A percentile compares a stretch with the other conserved stretches of the same genome.
Evolutionary conservation across 2,113 vertebrate genomes (phyloP).

Genomic region (Poeciliopsis prolifica): DNA sequence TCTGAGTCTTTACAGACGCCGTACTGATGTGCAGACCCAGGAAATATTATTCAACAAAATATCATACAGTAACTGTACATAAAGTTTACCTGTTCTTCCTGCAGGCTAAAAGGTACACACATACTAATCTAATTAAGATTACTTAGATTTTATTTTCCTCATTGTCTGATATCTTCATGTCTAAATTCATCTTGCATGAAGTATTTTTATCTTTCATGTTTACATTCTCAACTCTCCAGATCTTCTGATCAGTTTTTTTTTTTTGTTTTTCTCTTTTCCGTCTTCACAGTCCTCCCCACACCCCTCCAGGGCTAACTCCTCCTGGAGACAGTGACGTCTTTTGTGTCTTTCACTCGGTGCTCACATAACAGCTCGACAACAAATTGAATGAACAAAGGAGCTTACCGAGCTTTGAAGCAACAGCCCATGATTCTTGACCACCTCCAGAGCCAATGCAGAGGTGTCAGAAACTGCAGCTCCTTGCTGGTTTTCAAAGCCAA

Average conservation of each 20-base stretch:
- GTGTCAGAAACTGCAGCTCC: background rate
- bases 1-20: background rate
- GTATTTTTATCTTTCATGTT: constrained; percentile 20
- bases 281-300: constrained; percentile 5
- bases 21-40: background rate
- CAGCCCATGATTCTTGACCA: constrained; percentile 5
- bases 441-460: background rate
- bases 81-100: background rate
- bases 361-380: constrained; percentile 36
- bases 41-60: background rate
- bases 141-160: background rate
- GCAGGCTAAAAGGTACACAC: background rate
- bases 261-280: background rate
- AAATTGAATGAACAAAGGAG: constrained; percentile 43
- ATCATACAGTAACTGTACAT: background rate
- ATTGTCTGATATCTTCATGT: background rate
- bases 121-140: background rate
- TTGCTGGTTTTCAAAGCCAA: background rate
- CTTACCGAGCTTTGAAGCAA: constrained; percentile 22
- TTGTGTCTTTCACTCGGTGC: constrained; percentile 27
- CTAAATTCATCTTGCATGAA: constrained; percentile 6
- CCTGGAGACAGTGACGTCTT: constrained; percentile 18
- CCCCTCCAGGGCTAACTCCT: constrained; percentile 9
- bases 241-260: constrained; percentile 10
- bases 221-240: constrained; percentile 3